Evolutionary conservation across 2,797 vertebrate genomes (phyloP).

Genomic region (Limosa lapponica): DNA sequence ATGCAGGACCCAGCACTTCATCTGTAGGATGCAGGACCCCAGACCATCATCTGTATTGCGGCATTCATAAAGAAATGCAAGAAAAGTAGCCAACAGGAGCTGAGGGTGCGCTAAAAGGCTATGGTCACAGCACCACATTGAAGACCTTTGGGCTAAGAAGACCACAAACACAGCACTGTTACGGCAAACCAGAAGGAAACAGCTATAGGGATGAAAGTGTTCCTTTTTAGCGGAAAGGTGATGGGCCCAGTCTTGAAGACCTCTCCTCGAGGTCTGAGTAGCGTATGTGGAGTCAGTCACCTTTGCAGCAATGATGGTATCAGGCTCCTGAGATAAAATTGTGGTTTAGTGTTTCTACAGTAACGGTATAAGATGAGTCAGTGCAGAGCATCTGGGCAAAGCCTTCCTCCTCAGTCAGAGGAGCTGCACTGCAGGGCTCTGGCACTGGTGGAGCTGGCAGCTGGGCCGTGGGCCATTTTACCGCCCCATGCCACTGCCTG

Average conservation of each 20-base stretch:
- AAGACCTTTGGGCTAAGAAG: not conserved
- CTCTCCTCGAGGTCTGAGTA: not conserved
- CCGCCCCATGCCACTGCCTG: accelerated
- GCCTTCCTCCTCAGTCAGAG: not conserved
- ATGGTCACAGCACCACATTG: not conserved
- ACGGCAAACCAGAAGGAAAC: not conserved
- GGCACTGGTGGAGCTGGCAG: not conserved
- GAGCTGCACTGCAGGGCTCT: not conserved
- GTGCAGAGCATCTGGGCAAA: not conserved
- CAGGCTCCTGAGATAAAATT: not conserved
- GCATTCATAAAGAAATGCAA: not conserved
- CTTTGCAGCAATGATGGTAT: not conserved
- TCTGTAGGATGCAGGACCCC: no score
- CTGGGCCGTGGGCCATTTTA: not conserved
- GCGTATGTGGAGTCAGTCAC: accelerated
- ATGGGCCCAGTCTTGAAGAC: not conserved
- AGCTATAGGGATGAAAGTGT: not conserved
- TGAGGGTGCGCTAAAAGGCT: not conserved
- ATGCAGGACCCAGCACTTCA: no score
- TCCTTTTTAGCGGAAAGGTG: not conserved
- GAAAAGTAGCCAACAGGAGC: not conserved
- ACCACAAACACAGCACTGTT: not conserved
- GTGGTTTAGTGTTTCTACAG: not conserved
- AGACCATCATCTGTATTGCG: not conserved
- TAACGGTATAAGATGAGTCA: not conserved